These are phyloP conservation scores for Zoanthus sociatus DNA, from an alignment of 92 coral and sea anemone species.

Conservation along the genomic window DNA sequence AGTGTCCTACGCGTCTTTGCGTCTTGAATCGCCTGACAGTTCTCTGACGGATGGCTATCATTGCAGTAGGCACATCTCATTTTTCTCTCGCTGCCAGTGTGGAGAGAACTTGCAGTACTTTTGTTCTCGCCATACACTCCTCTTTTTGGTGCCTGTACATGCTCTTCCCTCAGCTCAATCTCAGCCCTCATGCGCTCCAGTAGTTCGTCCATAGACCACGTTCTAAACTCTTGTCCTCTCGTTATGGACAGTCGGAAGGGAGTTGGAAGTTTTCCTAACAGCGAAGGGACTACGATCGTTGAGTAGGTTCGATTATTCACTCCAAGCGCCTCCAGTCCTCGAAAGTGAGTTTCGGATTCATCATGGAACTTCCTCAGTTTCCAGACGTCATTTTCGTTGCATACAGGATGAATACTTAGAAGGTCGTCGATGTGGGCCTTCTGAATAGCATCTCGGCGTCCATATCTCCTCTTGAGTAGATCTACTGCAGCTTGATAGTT, in stretches of 20 bases:
- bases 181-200: background rate
- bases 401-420: constrained; percentile 40
- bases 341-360: constrained; percentile 54
- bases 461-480: constrained; percentile 55
- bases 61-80: background rate
- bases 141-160: background rate
- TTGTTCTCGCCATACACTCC: too few relatives aligned
- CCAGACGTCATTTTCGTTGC: constrained; percentile 51
- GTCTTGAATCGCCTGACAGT: constrained; percentile 12
- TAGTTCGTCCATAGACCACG: constrained; percentile 59
- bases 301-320: constrained; percentile 58
- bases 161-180: constrained; percentile 42
- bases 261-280: constrained; percentile 66
- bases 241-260: constrained; percentile 63
- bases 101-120: too few relatives aligned
- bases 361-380: constrained; percentile 59
- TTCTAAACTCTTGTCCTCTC: constrained; percentile 56
- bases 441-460: constrained; percentile 62
- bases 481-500: constrained; percentile 59
- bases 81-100: background rate
- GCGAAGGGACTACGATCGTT: constrained; percentile 58
- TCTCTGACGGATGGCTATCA: constrained; percentile 18
- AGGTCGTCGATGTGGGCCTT: constrained; percentile 67
- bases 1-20: constrained; percentile 4
- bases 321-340: constrained; percentile 62